A percentile compares a stretch with the other conserved stretches of the same genome.
phyloP scores from a whole-genome alignment of 2,113 vertebrate genomes.

The Hucho hucho region DNA sequence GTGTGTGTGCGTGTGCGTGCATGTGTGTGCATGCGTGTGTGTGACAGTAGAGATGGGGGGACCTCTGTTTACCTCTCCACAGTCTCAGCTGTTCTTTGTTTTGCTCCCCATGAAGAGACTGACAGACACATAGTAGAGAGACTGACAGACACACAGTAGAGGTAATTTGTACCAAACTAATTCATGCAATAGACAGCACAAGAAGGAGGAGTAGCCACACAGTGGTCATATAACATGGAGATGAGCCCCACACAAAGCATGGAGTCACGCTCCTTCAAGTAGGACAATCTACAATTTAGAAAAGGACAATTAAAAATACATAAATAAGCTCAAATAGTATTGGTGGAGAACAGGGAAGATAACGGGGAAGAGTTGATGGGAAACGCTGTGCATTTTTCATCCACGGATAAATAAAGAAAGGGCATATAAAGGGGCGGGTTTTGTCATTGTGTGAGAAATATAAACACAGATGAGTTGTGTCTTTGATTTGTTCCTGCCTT shows the following conservation, averaged over 20 bases:
- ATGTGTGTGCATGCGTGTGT: neutral
- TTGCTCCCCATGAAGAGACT: neutral
- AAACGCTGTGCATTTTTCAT: neutral
- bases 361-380: neutral
- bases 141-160: neutral
- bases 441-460: constrained; percentile 94
- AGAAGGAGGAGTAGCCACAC: neutral
- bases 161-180: constrained; percentile 32
- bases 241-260: neutral
- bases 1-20: neutral
- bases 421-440: constrained; percentile 68
- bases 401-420: constrained; percentile 43
- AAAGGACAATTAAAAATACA: neutral
- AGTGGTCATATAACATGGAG: constrained; percentile 8
- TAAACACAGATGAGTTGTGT: constrained; percentile 96
- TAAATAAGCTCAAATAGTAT: neutral
- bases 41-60: constrained; percentile 26
- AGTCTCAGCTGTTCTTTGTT: constrained; percentile 37
- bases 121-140: neutral
- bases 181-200: constrained; percentile 11
- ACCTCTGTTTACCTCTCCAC: constrained; percentile 50
- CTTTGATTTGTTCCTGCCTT: constrained; percentile 95
- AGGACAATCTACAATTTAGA: neutral
- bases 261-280: neutral
- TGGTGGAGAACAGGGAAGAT: neutral